Percentiles rank a stretch among this genome's conserved stretches.
Conservation (phyloP, 2,888 invertebrate genomes). For the Catocala fraxini region DNA sequence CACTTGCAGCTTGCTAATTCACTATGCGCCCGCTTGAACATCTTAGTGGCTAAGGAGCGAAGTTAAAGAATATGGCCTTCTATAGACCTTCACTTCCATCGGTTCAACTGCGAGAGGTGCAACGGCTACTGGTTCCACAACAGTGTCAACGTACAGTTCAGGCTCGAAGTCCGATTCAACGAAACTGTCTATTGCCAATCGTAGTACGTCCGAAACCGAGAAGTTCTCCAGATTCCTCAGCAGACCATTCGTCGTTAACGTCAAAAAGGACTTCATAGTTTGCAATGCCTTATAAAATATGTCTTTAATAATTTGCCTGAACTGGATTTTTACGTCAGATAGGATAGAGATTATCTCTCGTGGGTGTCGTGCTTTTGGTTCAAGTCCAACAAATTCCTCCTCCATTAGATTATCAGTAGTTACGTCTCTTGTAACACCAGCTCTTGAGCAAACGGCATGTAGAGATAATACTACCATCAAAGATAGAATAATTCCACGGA, state of each 20-base stretch:
- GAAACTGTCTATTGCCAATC: slow-evolving; percentile 59
- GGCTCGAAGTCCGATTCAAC: slow-evolving; percentile 48
- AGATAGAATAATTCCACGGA: slow-evolving; percentile 6
- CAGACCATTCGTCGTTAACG: slow-evolving; percentile 61
- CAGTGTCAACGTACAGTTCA: slow-evolving; percentile 32
- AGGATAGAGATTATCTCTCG: slow-evolving; percentile 56
- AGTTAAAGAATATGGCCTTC: slow-evolving; percentile 14
- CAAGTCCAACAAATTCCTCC: slow-evolving; percentile 26
- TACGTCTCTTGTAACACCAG: slow-evolving; percentile 3
- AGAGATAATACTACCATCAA: slow-evolving; percentile 20
- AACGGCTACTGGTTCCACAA: slow-evolving; percentile 15
- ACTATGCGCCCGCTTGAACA: not conserved
- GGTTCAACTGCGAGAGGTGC: slow-evolving; percentile 3
- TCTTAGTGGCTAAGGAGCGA: not conserved
- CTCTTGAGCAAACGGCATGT: slow-evolving; percentile 12
- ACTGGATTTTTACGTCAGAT: slow-evolving; percentile 57
- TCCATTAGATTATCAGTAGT: not conserved
- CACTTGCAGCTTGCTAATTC: too few species aligned
- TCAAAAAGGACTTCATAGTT: slow-evolving; percentile 50
- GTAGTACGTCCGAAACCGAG: slow-evolving; percentile 63
- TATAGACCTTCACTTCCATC: slow-evolving; percentile 8
- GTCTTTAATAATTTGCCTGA: slow-evolving; percentile 62
- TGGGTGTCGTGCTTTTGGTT: slow-evolving; percentile 23
- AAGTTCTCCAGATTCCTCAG: slow-evolving; percentile 61
- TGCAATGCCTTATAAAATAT: slow-evolving; percentile 52